Conservation (phyloP, 53 echinoderm and acorn worm genomes). For the Henricia sp. region DNA sequence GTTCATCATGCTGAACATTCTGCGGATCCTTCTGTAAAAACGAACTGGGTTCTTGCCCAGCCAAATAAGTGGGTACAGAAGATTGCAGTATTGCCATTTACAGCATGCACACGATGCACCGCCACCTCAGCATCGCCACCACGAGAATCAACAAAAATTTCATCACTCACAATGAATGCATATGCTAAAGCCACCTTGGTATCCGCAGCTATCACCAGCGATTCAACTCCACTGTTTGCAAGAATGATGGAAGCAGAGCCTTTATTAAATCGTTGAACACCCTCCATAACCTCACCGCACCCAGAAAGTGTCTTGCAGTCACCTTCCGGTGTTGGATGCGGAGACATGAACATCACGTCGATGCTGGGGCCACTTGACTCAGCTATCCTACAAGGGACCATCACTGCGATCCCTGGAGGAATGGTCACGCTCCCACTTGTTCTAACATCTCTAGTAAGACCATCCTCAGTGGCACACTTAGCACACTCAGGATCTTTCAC, state of each 20-base stretch:
- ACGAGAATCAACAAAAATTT: neutral
- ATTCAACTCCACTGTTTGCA: neutral
- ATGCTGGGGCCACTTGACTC: neutral
- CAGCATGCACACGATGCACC: constrained; percentile 20
- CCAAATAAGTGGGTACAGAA: neutral
- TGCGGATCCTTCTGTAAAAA: neutral
- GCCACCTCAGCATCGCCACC: neutral
- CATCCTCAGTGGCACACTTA: neutral
- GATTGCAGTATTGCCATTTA: neutral
- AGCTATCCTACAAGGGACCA: neutral
- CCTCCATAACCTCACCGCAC: neutral
- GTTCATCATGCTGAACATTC: neutral
- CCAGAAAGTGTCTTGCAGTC: neutral
- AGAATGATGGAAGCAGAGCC: neutral
- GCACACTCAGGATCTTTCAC: neutral
- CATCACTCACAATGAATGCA: neutral
- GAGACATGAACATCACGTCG: neutral
- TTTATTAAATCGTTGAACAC: neutral
- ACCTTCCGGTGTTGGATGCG: neutral
- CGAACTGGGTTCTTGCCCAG: neutral
- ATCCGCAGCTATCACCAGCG: neutral
- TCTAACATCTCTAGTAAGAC: neutral
- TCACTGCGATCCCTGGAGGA: neutral
- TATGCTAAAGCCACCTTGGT: constrained; percentile 1
- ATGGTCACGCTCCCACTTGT: neutral